Base-by-base conservation (phyloP, 2,888 invertebrate species). In the Agrotis segetum region DNA sequence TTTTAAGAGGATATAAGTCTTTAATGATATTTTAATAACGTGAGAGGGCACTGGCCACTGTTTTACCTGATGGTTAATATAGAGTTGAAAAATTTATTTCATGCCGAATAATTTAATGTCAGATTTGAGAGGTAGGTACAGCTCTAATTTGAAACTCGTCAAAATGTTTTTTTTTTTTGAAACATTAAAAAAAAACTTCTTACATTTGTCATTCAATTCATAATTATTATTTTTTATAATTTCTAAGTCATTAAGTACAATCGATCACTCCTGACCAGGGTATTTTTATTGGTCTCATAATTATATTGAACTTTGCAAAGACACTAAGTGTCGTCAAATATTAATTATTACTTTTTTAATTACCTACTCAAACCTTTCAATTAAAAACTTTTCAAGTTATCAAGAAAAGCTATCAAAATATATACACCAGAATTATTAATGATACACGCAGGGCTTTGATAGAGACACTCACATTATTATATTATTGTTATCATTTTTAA, bases 11-110 rank as follows among this genome's bases (percentile, higher is more conserved):
- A 72, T 73, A 40, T 71, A 64, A 50, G 55, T 75, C 6, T 71
- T 50, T 81, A 71, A 71, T 74, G 74, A 71, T 74, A 58, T 71
- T 74, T 63, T 81, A 77, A 81, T 67, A 61, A 34, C 55, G 34
- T 47, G 7, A 7, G 47, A 58, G 46, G 46, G 73, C 34, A 69
- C 17, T 50, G 56, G 24, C 44, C 71, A 68, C 63, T 62, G 64
- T 65, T 67, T 24, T 11, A 62, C n/a, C 40, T 46, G 40, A 13
- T 11, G n/a, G 6, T 55, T 68, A 46, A 53, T n/a, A 56, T 40
- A 1, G 11, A 11, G n/a, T 59, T 61, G 17, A 47, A 52, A 21
- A 40, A 46, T 21, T 65, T 21, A 61, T 72, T 72, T 53, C 16
- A 50, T 50, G 21, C 13, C 3, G 49, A 50, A 49, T 44, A 34